Evolutionary conservation across 2,888 invertebrate genomes (phyloP).

Genomic region (Hirtodrosophila confusa): DNA sequence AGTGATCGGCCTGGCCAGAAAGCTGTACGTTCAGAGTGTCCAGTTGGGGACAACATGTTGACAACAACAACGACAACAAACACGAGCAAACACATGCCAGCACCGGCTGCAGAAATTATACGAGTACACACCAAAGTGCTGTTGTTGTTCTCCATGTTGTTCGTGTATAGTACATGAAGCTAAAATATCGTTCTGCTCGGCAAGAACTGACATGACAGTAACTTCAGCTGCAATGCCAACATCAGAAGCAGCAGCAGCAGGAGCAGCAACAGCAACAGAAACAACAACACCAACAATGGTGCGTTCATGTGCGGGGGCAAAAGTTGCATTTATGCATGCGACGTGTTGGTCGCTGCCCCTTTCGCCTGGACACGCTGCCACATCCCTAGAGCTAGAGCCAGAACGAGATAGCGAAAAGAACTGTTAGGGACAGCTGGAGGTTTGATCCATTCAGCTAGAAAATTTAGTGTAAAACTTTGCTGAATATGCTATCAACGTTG

Average conservation of each 20-base stretch:
- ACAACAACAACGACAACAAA: slow-evolving; percentile 52
- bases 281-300: too few relatives aligned
- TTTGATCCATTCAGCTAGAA: slow-evolving; percentile 19
- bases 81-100: slow-evolving; percentile 42
- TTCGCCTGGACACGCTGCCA: slow-evolving; percentile 37
- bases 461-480: slow-evolving; percentile 11
- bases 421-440: too few relatives aligned
- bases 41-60: slow-evolving; percentile 59
- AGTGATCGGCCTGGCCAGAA: slow-evolving; percentile 48
- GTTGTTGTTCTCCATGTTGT: slow-evolving; percentile 14
- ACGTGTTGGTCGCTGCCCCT: slow-evolving; percentile 58
- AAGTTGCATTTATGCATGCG: slow-evolving; percentile 63
- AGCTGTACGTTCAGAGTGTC: slow-evolving; percentile 36
- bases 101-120: slow-evolving; percentile 53
- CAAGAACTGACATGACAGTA: slow-evolving; percentile 70
- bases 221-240: slow-evolving; percentile 52
- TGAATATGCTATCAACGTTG: too few relatives aligned
- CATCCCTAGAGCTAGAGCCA: slow-evolving; percentile 24
- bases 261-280: slow-evolving; percentile 21
- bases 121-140: slow-evolving; percentile 44
- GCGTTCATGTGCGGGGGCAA: slow-evolving; percentile 39
- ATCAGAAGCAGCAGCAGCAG: slow-evolving; percentile 36
- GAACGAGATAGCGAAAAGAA: not conserved
- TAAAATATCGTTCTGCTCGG: slow-evolving; percentile 72
- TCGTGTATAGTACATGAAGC: slow-evolving; percentile 63